Evolutionary conservation across 2,888 invertebrate species (phyloP).

Genomic region (Schizotus pectinicornis): DNA sequence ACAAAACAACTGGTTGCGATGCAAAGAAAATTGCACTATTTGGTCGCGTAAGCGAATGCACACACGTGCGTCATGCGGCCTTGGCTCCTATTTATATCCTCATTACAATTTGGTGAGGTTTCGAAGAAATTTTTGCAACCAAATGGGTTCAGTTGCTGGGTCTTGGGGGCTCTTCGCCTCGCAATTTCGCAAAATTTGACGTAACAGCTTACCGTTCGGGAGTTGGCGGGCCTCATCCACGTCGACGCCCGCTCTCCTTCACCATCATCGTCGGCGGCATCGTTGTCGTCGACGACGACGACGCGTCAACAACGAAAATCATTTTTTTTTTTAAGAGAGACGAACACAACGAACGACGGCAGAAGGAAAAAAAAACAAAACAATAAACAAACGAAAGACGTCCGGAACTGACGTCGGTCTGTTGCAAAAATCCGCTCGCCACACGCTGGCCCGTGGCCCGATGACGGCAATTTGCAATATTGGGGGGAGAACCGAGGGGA

Average conservation of each 20-base stretch:
- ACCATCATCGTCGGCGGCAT: neutral
- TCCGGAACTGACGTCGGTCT: conserved; percentile 1
- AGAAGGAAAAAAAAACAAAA: conserved; percentile 2
- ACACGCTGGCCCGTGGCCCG: conserved; percentile 34
- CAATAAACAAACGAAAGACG: conserved; percentile 17
- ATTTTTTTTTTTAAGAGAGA: neutral
- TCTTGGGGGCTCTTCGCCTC: no score
- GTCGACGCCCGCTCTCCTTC: no score
- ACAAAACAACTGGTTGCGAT: neutral
- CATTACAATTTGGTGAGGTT: conserved; percentile 22
- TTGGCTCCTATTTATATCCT: conserved; percentile 23
- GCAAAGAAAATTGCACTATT: conserved; percentile 17
- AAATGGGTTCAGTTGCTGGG: no score
- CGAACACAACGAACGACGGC: conserved; percentile 7
- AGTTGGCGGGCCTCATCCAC: neutral
- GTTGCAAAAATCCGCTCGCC: conserved; percentile 1
- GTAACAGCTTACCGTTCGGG: conserved; percentile 6
- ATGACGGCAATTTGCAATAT: conserved; percentile 42
- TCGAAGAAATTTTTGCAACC: conserved; percentile 6
- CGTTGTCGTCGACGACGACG: conserved; percentile 8
- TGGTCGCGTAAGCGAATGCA: conserved; percentile 13
- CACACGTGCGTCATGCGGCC: conserved; percentile 22
- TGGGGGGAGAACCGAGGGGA: conserved; percentile 38
- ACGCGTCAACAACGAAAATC: neutral
- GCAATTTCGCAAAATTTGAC: neutral